These are phyloP conservation scores for Palythoa caribaeorum DNA, from an alignment of 92 coral and sea anemone species.

Conservation along the genomic window DNA sequence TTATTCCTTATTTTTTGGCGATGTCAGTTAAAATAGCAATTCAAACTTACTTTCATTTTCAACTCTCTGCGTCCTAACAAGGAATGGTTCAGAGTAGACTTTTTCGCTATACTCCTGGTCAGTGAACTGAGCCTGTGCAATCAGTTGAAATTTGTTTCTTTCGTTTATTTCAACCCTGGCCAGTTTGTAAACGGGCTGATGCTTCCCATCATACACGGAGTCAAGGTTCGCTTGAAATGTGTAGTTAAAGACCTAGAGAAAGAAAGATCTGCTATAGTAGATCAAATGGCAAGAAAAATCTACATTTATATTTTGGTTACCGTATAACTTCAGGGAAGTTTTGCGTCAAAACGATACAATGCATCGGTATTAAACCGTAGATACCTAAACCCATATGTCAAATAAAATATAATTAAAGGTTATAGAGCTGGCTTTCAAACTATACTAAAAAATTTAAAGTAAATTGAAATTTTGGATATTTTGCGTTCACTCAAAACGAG, in stretches of 20 bases:
- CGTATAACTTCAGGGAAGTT: too few relatives aligned
- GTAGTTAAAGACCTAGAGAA: slow-evolving; percentile 22
- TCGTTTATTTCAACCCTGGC: slow-evolving; percentile 87
- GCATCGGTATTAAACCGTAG: too few relatives aligned
- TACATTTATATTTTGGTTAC: too few relatives aligned
- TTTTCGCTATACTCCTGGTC: slow-evolving; percentile 66
- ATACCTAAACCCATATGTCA: too few relatives aligned
- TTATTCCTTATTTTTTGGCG: too few relatives aligned
- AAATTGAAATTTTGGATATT: too few relatives aligned
- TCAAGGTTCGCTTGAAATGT: slow-evolving; percentile 81
- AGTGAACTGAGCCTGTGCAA: slow-evolving; percentile 69
- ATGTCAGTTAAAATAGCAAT: background rate
- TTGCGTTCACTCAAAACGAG: too few relatives aligned
- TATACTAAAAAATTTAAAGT: too few relatives aligned
- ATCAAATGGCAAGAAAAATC: too few relatives aligned
- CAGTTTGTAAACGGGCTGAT: slow-evolving; percentile 87
- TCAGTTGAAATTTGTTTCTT: slow-evolving; percentile 84
- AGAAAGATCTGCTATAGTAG: background rate
- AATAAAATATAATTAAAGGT: too few relatives aligned
- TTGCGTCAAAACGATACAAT: too few relatives aligned
- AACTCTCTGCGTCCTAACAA: slow-evolving; percentile 71
- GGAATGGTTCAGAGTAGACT: slow-evolving; percentile 72
- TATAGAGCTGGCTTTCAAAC: too few relatives aligned
- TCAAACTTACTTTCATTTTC: slow-evolving; percentile 55
- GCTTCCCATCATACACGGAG: slow-evolving; percentile 81